Evolutionary conservation across 1,140 invertebrate genomes (phyloP), one percentile per base, ranked within the genome.

Genomic region (Cyphomyrmex costatus): DNA sequence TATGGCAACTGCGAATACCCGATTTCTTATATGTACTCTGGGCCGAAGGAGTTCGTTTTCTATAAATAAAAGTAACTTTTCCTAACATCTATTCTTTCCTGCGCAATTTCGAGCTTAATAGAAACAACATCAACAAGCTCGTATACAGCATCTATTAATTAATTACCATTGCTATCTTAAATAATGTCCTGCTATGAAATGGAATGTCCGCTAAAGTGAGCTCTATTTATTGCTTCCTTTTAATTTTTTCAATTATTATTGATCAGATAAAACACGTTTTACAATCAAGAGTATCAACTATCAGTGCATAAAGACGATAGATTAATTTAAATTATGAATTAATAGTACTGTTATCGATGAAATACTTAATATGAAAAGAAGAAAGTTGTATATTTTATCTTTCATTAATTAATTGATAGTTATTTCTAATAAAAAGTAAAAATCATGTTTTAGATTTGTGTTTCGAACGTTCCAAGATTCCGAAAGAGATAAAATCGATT

Each of bases 111-210:
- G 36, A 68, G 30, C n/a, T 85, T 84, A 74, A 79, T 89, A 80
- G 66, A 79, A 88, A 88, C 86, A 46, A 74, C 53, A 78, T 24
- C 71, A 21, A 65, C 36, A 30, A 60, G 19, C 65, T 70, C 70
- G 61, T 76, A 68, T 53, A 60, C 2, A 58, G 51, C 46, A 30
- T 56, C 16, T 19, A 60, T 89, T 71, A 86, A 89, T 89, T 89
- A 89, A 89, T 89, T 78, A 70, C 33, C n/a, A 33, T 30, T 74
- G 16, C 51, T 42, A 73, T 60, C 51, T 46, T 73, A 80, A 88
- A 60, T 89, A 88, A 88, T 88, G 84, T 71, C n/a, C 46, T 8
- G 49, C 27, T 33, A 30, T 70, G n/a, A n/a, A n/a, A n/a, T n/a
- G n/a, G n/a, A n/a, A n/a, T n/a, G n/a, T n/a, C n/a, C n/a, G n/a